Conservation (phyloP, 2,797 vertebrate species). For the Decapterus maruadsi region DNA sequence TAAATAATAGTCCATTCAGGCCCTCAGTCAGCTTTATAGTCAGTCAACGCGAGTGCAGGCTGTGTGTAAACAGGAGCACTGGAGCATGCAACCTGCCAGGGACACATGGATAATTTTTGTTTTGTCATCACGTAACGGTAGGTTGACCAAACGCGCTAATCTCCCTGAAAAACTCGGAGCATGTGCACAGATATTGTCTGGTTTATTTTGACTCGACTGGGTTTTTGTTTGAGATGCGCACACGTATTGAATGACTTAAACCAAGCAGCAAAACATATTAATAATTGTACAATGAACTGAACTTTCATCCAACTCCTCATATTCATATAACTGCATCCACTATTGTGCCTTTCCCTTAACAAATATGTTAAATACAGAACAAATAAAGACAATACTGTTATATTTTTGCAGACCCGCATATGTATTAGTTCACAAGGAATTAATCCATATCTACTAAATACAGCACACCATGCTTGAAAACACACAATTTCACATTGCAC, state of each 20-base stretch:
- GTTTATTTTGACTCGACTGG: conserved; percentile 13
- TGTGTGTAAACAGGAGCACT: conserved; percentile 38
- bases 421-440: neutral
- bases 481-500: neutral
- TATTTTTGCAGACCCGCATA: neutral
- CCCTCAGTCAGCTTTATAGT: conserved; percentile 38
- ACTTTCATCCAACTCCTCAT: neutral
- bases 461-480: neutral
- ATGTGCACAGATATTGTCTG: neutral
- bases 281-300: neutral
- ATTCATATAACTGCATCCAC: neutral
- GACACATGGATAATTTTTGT: conserved; percentile 65
- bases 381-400: neutral
- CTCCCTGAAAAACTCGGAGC: conserved; percentile 53
- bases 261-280: neutral
- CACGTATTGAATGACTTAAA: neutral
- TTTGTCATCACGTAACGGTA: conserved; percentile 67
- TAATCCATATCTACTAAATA: neutral
- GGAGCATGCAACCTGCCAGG: conserved; percentile 56
- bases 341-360: neutral
- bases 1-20: conserved; percentile 65
- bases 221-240: neutral
- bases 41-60: conserved; percentile 27
- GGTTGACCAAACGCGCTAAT: conserved; percentile 66
- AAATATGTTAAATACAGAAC: neutral